Evolutionary conservation across 2,113 vertebrate genomes (phyloP).

Genomic region (Apteryx mantelli): DNA sequence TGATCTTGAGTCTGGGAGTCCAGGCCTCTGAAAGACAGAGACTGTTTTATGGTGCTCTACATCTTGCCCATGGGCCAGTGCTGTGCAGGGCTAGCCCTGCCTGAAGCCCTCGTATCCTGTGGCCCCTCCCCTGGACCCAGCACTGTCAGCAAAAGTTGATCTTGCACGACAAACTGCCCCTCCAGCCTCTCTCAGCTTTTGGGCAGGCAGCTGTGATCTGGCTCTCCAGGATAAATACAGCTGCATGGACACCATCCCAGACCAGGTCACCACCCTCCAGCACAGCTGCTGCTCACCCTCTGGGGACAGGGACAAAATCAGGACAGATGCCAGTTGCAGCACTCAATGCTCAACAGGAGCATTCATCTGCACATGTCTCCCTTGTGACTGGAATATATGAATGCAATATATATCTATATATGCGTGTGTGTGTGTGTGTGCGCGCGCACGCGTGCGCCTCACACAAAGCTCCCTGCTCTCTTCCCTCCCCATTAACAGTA

Average conservation of each 20-base stretch:
- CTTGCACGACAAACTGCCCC: not conserved
- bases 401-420: not conserved
- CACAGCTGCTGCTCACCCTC: not conserved
- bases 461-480: not conserved
- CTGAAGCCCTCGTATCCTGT: not conserved
- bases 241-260: accelerated
- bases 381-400: not conserved
- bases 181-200: not conserved
- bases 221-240: not conserved
- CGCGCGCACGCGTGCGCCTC: too few species aligned
- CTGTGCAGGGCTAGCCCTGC: too few species aligned
- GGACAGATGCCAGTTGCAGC: not conserved
- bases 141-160: not conserved
- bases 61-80: too few species aligned
- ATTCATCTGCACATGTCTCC: not conserved
- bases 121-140: not conserved
- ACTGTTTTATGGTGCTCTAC: too few species aligned
- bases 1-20: too few species aligned
- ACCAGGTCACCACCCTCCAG: accelerated
- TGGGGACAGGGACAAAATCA: not conserved
- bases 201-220: accelerated
- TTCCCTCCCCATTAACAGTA: not conserved
- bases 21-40: too few species aligned
- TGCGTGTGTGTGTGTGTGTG: too few species aligned
- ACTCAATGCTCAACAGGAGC: not conserved